Evolutionary conservation across 2,797 vertebrate species (phyloP), one percentile per base, ranked within the genome.

Genomic region (Pitangus sulphuratus): DNA sequence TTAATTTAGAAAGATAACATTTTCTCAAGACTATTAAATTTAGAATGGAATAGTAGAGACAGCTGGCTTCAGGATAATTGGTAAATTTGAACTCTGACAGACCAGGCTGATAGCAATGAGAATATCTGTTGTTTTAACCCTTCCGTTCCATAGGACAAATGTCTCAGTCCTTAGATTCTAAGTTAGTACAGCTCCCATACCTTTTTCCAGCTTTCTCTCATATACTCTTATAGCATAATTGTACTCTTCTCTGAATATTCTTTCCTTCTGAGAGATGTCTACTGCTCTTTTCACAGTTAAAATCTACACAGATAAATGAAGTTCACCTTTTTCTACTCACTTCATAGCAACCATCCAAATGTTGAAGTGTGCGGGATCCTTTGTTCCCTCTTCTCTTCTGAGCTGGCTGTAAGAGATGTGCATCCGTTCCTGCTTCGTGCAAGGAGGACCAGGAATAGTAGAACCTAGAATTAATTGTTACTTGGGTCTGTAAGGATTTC

Each of bases 21-120:
- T 97, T 98, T 96, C 90, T 84, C 65, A 86, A 80, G 65, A 48
- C 70, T 95, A 86, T 97, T 97, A 93, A 72, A 96, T 97, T 96
- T 96, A 81, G 90, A 97, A 93, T 11, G 14, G 96, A 97, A 80
- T 95, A 93, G 62, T 93, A 74, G 5, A n/a, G 94, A 88, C 97
- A 97, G 93, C 95, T 97, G 96, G 92, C 91, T 97, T 96, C 87
- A 76, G 87, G 65, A 90, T 97, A 98, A 97, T 96, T 96, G 93
- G 72, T 95, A 94, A 95, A 96, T 95, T 84, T 85, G 90, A 97
- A 96, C 93, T 96, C 89, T 94, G 81, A 96, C 77, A 90, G 90
- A 88, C 90, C 58, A 97, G 89, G 84, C 87, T 96, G 93, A 86
- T 82, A 92, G 79, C 92, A 93, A 21, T 69, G 56, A 94, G 84